Evolutionary conservation across 1,140 invertebrate genomes (phyloP), one percentile per base, ranked within the genome.

Genomic region (Teleopsis dalmanni): DNA sequence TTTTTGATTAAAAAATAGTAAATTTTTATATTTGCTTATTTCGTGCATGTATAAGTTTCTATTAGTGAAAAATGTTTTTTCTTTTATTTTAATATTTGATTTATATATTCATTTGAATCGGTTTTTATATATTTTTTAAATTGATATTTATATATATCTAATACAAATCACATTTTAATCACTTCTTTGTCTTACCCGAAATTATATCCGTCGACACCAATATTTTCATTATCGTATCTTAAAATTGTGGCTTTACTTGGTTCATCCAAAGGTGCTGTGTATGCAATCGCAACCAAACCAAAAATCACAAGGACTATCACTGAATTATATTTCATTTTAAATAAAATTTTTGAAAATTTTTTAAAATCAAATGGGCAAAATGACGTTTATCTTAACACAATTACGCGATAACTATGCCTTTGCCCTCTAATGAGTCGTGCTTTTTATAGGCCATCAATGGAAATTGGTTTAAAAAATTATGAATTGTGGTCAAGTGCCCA

Each of bases 161-260:
- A 7, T 6, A 18, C 41, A 43, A 4, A 21, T 43, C 31, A 10
- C 10, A 11, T 43, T 16, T 19, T 19, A n/a, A 10, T 27, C 22
- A 3, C 21, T 3, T 46, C 19, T 2, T 74, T 74, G 5, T 55
- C 76, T 74, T 65, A 81, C 77, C 19, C 53, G 48, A 65, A 76
- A 19, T 49, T 59, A 60, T 68, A 78, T 42, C 71, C 66, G 19
- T 73, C 75, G 3, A 71, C 51, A 22, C 74, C 75, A 50, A 76
- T 75, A 45, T 67, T 69, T 4, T 73, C 72, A 13, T 60, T 61
- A 25, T 73, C 72, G 42, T 73, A 71, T 2, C 58, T 55, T 47
- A 76, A 26, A 51, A 75, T 62, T 8, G 61, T 54, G 1, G 76
- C 75, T 2, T 69, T 50, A 7, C 53, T 34, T 7, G 61, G 50